Percentiles rank a stretch among this genome's conserved stretches.
Evolutionary conservation across 2,113 vertebrate genomes (phyloP).

Genomic region (Artemisiospiza belli): DNA sequence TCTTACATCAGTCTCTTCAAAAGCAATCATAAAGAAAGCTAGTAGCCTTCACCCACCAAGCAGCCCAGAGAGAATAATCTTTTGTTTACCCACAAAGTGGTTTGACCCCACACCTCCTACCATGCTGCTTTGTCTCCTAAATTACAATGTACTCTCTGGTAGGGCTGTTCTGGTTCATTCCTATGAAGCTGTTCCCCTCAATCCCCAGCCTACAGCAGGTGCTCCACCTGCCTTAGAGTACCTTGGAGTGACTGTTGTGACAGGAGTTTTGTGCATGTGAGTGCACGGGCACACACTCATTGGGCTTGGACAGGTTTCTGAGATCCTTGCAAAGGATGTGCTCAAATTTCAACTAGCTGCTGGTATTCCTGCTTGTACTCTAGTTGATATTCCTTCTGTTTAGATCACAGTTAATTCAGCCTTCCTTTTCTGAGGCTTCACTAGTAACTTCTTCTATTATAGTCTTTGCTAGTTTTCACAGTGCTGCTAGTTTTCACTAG

Average conservation of each 20-base stretch:
- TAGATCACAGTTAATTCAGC: background rate
- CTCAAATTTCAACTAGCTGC: background rate
- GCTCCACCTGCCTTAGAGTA: background rate
- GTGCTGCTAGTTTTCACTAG: background rate
- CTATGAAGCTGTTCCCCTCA: background rate
- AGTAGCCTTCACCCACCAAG: background rate
- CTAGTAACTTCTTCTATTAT: background rate
- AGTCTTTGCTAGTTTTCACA: background rate
- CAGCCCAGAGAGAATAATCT: background rate
- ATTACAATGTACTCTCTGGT: background rate
- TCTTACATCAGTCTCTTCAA: background rate
- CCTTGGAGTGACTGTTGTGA: background rate
- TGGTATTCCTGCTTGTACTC: background rate
- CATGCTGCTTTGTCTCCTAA: background rate
- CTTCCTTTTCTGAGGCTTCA: background rate
- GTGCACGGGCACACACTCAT: background rate
- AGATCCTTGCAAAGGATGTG: background rate
- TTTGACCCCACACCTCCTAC: background rate
- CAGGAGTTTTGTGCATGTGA: rapidly evolving
- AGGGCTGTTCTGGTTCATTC: background rate
- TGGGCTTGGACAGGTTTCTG: background rate
- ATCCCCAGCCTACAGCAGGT: background rate
- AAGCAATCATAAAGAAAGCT: background rate
- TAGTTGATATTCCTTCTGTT: background rate
- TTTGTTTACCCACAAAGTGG: background rate